These are phyloP conservation scores for Halichoerus grypus DNA, from an alignment of 2,113 vertebrate species.

Conservation along the genomic window DNA sequence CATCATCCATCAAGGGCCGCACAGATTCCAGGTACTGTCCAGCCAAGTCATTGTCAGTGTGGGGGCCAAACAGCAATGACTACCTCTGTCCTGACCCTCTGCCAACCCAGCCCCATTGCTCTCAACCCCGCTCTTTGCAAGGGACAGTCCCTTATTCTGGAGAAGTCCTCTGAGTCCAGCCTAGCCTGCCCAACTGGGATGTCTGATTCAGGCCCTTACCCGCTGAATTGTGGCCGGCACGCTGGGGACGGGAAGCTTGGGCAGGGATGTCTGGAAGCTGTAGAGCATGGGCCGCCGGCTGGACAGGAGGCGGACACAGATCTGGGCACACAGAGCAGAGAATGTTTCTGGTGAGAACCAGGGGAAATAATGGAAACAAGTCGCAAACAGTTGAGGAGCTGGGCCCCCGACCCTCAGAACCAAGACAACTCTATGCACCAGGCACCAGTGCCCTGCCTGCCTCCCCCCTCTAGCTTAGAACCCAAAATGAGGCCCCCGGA, in stretches of 20 bases:
- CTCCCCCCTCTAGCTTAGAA: not conserved
- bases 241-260: constrained; percentile 93
- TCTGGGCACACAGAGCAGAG: constrained; percentile 22
- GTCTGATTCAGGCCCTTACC: constrained; percentile 84
- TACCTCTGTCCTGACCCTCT: not conserved
- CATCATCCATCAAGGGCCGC: constrained; percentile 90
- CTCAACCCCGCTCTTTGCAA: not conserved
- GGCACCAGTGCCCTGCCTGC: not conserved
- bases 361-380: not conserved
- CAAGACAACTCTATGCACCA: not conserved
- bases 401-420: not conserved
- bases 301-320: constrained; percentile 86
- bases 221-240: constrained; percentile 92
- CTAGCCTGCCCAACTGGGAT: not conserved
- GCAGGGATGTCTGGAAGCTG: constrained; percentile 96
- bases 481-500: not conserved
- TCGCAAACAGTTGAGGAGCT: not conserved
- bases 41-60: not conserved
- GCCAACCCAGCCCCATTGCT: not conserved
- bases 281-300: constrained; percentile 94
- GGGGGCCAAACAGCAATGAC: not conserved
- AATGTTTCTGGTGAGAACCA: not conserved
- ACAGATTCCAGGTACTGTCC: constrained; percentile 96
- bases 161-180: not conserved
- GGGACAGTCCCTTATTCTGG: not conserved